Percentiles rank a stretch among this genome's conserved stretches.
These are phyloP conservation scores for Hylia prasina DNA, from an alignment of 2,113 vertebrate genomes.

Conservation along the genomic window DNA sequence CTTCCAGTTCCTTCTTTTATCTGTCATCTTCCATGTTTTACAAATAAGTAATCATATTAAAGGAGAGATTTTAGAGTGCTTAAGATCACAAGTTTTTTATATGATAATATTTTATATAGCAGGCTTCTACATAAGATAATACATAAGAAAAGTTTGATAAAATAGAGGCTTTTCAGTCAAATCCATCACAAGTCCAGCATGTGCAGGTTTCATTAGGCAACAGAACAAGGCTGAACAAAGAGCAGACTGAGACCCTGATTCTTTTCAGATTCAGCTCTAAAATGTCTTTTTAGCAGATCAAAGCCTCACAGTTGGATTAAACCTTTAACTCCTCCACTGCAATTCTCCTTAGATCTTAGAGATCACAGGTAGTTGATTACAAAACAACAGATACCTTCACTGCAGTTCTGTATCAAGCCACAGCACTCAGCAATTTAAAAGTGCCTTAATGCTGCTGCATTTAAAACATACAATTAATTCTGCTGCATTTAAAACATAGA, in stretches of 20 bases:
- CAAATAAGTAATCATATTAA: background rate
- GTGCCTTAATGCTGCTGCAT: background rate
- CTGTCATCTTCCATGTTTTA: background rate
- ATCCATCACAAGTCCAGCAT: background rate
- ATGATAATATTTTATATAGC: background rate
- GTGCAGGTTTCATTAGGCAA: background rate
- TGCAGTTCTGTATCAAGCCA: background rate
- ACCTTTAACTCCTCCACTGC: background rate
- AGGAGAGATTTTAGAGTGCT: background rate
- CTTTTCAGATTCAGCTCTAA: background rate
- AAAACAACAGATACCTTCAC: background rate
- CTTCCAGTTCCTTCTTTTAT: background rate
- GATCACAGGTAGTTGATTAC: slow-evolving; percentile 8
- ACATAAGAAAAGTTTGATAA: background rate
- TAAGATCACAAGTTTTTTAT: background rate
- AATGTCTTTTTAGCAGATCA: slow-evolving; percentile 15
- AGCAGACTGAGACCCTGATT: background rate
- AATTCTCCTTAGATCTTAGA: background rate
- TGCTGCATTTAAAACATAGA: background rate
- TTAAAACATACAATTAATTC: background rate
- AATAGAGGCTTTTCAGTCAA: background rate
- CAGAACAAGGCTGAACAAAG: background rate
- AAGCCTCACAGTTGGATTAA: background rate
- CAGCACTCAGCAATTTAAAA: background rate
- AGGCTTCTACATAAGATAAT: background rate